A percentile compares a stretch with the other conserved stretches of the same genome.
Evolutionary conservation across 2,888 invertebrate genomes (phyloP).

Genomic region (Noctua janthe): DNA sequence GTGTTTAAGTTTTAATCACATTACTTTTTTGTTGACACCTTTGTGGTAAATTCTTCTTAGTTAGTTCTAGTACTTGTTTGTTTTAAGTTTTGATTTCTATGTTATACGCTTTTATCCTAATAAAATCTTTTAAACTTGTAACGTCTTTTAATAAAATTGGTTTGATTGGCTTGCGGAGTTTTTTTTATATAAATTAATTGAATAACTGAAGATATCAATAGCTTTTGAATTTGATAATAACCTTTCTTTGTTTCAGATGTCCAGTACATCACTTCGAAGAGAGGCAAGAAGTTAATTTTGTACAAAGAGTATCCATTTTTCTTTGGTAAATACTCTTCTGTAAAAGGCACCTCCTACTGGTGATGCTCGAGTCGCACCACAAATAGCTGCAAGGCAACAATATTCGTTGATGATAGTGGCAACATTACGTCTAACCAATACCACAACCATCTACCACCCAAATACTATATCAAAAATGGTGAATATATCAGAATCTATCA

Average conservation of each 20-base stretch:
- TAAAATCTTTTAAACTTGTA: too few species aligned
- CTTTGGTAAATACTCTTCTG: not conserved
- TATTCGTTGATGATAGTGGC: not conserved
- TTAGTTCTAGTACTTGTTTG: too few species aligned
- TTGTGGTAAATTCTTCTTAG: too few species aligned
- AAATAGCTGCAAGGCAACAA: not conserved
- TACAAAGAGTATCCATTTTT: not conserved
- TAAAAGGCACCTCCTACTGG: not conserved
- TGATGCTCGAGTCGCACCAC: slow-evolving; percentile 1
- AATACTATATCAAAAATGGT: not conserved
- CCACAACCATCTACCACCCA: not conserved
- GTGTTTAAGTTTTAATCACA: too few species aligned
- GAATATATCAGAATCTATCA: not conserved
- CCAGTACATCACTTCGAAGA: not conserved
- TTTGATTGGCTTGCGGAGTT: too few species aligned
- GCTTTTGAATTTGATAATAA: not conserved
- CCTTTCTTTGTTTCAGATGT: not conserved
- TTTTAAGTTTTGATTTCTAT: too few species aligned
- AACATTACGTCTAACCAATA: not conserved
- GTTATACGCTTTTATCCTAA: too few species aligned
- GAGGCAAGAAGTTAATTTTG: not conserved
- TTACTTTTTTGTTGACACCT: too few species aligned
- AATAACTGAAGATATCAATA: too few species aligned
- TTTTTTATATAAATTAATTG: too few species aligned
- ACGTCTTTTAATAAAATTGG: not conserved